These are phyloP conservation scores for Paramormyrops kingsleyae DNA, from an alignment of 2,113 vertebrate genomes.

Conservation along the genomic window DNA sequence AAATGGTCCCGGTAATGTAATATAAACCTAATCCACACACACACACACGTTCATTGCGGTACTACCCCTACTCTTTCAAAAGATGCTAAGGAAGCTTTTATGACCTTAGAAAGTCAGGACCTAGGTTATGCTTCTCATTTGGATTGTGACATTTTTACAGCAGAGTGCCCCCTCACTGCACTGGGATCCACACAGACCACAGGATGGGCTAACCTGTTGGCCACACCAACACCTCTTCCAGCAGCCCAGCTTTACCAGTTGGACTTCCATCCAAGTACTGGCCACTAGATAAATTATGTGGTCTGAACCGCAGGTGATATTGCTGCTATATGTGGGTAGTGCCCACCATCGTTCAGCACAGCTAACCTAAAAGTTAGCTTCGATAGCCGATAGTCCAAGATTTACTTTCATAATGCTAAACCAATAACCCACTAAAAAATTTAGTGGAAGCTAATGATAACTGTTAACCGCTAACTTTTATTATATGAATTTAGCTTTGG, in stretches of 20 bases:
- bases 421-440: neutral
- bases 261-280: neutral
- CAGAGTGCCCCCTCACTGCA: neutral
- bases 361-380: neutral
- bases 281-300: neutral
- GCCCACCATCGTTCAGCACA: neutral
- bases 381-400: neutral
- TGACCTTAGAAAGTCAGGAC: neutral
- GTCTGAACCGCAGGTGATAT: neutral
- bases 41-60: neutral
- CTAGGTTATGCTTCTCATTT: neutral
- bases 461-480: neutral
- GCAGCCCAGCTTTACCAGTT: neutral
- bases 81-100: neutral
- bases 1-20: no score
- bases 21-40: neutral
- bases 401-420: neutral
- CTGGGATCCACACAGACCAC: neutral
- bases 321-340: neutral
- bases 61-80: no score
- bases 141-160: neutral
- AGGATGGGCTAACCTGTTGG: neutral
- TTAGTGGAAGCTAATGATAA: neutral
- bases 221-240: neutral
- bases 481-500: neutral